phyloP scores from a whole-genome alignment of 92 coral and sea anemone genomes.

The Heteractis magnifica region DNA sequence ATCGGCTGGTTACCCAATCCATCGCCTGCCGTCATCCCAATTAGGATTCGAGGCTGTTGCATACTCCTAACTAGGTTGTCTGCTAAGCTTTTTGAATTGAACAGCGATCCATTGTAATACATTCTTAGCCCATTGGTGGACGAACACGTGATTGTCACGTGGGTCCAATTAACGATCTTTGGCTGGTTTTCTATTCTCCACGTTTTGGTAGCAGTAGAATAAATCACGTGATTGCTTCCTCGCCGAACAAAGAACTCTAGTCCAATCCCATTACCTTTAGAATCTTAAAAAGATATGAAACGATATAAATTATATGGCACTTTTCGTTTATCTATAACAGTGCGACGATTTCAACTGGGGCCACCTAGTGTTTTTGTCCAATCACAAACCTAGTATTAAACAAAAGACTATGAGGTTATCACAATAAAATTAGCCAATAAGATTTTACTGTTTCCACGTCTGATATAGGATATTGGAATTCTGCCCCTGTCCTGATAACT shows the following conservation, averaged over 20 bases:
- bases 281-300: neutral
- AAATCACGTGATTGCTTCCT: slow-evolving; percentile 42
- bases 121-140: slow-evolving; percentile 49
- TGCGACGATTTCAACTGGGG: neutral
- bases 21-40: slow-evolving; percentile 8
- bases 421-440: no score
- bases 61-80: neutral
- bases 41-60: neutral
- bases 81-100: neutral
- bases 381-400: no score
- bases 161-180: slow-evolving; percentile 20
- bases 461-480: no score
- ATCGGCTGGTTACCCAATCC: slow-evolving; percentile 27
- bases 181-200: slow-evolving; percentile 45
- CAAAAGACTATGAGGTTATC: no score
- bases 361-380: no score
- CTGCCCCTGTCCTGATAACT: no score
- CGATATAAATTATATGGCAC: neutral
- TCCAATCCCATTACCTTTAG: slow-evolving; percentile 1
- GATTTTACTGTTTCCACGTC: no score
- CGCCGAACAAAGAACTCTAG: slow-evolving; percentile 22
- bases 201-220: slow-evolving; percentile 23
- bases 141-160: slow-evolving; percentile 42
- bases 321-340: neutral
- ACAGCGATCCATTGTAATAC: slow-evolving; percentile 42